Conservation (phyloP, 2,888 invertebrate species). For the Hypercompe scribonia region DNA sequence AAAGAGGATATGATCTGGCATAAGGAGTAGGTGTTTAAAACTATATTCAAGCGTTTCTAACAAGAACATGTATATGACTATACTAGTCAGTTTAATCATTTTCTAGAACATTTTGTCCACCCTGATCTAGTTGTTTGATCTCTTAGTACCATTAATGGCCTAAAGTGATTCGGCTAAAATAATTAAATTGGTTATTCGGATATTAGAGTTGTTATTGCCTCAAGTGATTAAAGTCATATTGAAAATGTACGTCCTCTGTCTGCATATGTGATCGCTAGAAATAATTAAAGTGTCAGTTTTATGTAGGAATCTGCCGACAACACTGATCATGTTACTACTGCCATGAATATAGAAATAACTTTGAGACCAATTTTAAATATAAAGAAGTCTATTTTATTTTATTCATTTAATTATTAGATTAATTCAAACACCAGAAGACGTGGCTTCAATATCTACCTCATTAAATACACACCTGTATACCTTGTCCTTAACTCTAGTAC, state of each 20-base stretch:
- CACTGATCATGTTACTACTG: too few species aligned
- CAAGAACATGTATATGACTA: not conserved
- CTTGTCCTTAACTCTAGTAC: slow-evolving; percentile 2
- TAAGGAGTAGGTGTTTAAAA: not conserved
- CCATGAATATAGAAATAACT: too few species aligned
- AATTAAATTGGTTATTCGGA: too few species aligned
- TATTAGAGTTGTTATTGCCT: not conserved
- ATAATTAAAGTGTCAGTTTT: too few species aligned
- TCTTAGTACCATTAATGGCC: not conserved
- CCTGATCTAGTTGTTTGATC: not conserved
- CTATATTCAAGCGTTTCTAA: not conserved
- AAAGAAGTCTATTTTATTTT: not conserved
- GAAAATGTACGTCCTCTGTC: not conserved
- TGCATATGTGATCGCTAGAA: too few species aligned
- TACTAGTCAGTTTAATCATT: not conserved
- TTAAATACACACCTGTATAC: not conserved
- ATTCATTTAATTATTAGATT: not conserved
- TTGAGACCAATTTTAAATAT: too few species aligned
- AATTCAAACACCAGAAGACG: not conserved
- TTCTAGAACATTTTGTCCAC: not conserved
- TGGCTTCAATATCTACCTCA: not conserved
- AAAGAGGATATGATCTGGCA: not conserved
- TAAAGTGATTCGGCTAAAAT: not conserved
- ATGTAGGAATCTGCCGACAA: not conserved
- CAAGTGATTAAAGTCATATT: not conserved